Evolutionary conservation across 2,797 vertebrate genomes (phyloP), one percentile per base, ranked within the genome.

Genomic region (Cirrhinus mrigala): DNA sequence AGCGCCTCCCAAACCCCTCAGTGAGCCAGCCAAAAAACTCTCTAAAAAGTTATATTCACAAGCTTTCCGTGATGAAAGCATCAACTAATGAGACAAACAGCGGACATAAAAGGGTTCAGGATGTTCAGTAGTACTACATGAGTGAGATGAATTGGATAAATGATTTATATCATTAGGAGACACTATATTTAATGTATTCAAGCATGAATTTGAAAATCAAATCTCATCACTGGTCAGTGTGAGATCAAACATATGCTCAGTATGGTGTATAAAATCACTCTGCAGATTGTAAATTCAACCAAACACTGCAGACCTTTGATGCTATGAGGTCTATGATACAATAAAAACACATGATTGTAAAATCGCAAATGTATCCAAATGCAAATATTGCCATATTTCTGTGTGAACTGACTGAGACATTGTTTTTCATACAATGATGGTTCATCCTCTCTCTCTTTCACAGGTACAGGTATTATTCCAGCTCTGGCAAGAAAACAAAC

Each of bases 381-480:
- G 69, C 12, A 82, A 79, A 62, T 60, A 68, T 69, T 83, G 71
- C 60, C 54, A 22, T 77, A 48, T 58, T 68, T 69, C 9, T 62
- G 14, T 37, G 62, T 79, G 4, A 79, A 40, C 29, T n/a, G 20
- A 14, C 24, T 29, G 16, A 62, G 18, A 79, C 44, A 29, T 1
- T 74, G 27, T 79, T 80, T 76, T 84, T 18, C 11, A 77, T 22
- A 46, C 22, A 52, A 0, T 66, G n/a, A 60, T 29, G 40, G 52
- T 71, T 10, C 10, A 81, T 33, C 3, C 14, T 1, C 27, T 74
- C 9, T 84, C 7, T 85, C 27, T 77, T 73, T 80, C 33, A 76
- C 70, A 87, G 74, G 68, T 82, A 66, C 79, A 70, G 40, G 71
- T 76, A 60, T 79, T 64, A 82, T 79, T 71, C 58, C 78, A 37